phyloP scores from a whole-genome alignment of 23 tunicate species.

The Halocynthia roretzi region DNA sequence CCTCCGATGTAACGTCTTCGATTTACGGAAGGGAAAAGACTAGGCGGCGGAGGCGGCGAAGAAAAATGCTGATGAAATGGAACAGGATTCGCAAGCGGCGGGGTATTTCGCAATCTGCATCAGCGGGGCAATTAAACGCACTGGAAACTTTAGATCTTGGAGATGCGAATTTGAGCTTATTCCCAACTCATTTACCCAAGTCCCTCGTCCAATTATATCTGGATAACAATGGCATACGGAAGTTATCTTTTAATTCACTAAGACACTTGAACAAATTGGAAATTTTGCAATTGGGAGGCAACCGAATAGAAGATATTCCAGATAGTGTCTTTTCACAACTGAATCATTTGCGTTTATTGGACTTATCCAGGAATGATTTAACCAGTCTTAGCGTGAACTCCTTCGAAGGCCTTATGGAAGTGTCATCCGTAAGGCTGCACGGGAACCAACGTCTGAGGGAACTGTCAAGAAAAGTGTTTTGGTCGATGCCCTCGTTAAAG shows the following conservation, averaged over 20 bases:
- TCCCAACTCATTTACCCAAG: slow-evolving; percentile 24
- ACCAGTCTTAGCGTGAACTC: slow-evolving; percentile 1
- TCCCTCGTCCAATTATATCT: slow-evolving; percentile 30
- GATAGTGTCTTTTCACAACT: slow-evolving; percentile 21
- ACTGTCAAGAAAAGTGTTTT: slow-evolving; percentile 50
- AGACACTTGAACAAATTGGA: slow-evolving; percentile 12
- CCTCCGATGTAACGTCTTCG: no score
- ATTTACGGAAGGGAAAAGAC: no score
- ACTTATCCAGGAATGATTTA: slow-evolving; percentile 50
- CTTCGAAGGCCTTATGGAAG: slow-evolving; percentile 35
- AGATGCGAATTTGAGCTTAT: slow-evolving; percentile 9
- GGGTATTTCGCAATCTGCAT: neutral
- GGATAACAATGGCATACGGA: slow-evolving; percentile 36
- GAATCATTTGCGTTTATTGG: slow-evolving; percentile 22
- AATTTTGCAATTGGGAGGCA: slow-evolving; percentile 36
- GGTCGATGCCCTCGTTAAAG: slow-evolving; percentile 10
- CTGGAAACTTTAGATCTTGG: slow-evolving; percentile 45
- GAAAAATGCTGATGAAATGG: neutral
- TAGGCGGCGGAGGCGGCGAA: neutral
- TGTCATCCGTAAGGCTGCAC: slow-evolving; percentile 32
- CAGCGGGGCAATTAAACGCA: slow-evolving; percentile 3
- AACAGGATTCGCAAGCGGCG: neutral
- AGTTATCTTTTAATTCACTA: slow-evolving; percentile 6
- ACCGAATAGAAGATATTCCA: slow-evolving; percentile 26
- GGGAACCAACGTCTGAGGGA: slow-evolving; percentile 28